Percentiles rank a stretch among this genome's conserved stretches.
phyloP scores from a whole-genome alignment of 2,888 invertebrate species.

The Drosophila algonquin region DNA sequence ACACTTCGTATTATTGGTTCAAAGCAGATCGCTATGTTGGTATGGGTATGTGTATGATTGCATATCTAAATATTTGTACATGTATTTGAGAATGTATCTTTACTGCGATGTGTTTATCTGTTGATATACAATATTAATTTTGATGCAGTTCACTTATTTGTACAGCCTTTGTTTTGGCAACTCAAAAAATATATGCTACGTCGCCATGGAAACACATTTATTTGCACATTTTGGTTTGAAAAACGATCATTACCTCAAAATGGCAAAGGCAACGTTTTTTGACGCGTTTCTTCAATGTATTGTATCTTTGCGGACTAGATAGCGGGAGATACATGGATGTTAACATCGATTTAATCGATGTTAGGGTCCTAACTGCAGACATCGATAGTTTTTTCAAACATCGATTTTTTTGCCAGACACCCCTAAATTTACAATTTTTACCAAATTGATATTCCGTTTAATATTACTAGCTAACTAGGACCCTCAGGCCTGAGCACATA shows the following conservation, averaged over 20 bases:
- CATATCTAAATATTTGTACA: neutral
- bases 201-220: neutral
- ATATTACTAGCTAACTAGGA: no score
- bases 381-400: no score
- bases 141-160: neutral
- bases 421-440: no score
- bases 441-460: no score
- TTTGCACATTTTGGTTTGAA: slow-evolving; percentile 15
- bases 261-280: slow-evolving; percentile 13
- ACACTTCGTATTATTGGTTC: slow-evolving; percentile 6
- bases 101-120: neutral
- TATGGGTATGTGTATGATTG: slow-evolving; percentile 1
- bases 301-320: no score
- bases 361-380: no score
- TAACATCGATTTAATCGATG: no score
- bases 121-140: slow-evolving; percentile 1
- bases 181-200: neutral
- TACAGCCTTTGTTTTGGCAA: neutral
- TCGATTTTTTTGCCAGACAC: no score
- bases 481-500: no score
- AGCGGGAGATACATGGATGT: no score
- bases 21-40: neutral
- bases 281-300: no score
- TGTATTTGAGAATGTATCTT: neutral
- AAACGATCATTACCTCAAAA: slow-evolving; percentile 26